Evolutionary conservation across 2,797 vertebrate species (phyloP).

Genomic region (Atherinosoma microstoma): DNA sequence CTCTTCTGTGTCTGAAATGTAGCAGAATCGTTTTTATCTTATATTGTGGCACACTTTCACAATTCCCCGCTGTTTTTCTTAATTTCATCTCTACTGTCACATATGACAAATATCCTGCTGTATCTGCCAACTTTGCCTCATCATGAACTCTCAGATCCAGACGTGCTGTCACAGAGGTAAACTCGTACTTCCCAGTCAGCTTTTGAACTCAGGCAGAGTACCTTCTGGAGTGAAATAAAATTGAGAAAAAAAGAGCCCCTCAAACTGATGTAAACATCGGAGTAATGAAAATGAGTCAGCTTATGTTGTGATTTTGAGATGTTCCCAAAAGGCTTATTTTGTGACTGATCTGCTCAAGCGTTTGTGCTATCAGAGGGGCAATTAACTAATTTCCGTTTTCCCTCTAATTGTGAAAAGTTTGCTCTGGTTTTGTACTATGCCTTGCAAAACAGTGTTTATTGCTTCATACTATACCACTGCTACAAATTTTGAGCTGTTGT

Average conservation of each 20-base stretch:
- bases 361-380: conserved; percentile 67
- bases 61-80: conserved; percentile 17
- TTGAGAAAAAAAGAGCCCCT: conserved; percentile 41
- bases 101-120: conserved; percentile 8
- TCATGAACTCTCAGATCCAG: conserved; percentile 16
- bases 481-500: too few relatives aligned
- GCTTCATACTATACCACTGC: too few relatives aligned
- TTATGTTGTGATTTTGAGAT: conserved; percentile 64
- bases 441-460: conserved; percentile 24
- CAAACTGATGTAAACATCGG: conserved; percentile 65
- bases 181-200: conserved; percentile 36
- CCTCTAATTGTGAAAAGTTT: conserved; percentile 67
- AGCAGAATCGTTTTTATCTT: background rate
- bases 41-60: background rate
- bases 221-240: conserved; percentile 47
- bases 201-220: conserved; percentile 59
- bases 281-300: conserved; percentile 74
- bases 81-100: conserved; percentile 25
- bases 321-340: conserved; percentile 58
- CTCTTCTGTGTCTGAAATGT: background rate
- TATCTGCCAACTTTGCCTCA: conserved; percentile 30
- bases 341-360: conserved; percentile 54
- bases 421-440: conserved; percentile 50
- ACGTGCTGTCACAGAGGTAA: conserved; percentile 33
- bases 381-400: conserved; percentile 66